Conservation (phyloP, 2,888 invertebrate species). For the Cacoxenus indagator region DNA sequence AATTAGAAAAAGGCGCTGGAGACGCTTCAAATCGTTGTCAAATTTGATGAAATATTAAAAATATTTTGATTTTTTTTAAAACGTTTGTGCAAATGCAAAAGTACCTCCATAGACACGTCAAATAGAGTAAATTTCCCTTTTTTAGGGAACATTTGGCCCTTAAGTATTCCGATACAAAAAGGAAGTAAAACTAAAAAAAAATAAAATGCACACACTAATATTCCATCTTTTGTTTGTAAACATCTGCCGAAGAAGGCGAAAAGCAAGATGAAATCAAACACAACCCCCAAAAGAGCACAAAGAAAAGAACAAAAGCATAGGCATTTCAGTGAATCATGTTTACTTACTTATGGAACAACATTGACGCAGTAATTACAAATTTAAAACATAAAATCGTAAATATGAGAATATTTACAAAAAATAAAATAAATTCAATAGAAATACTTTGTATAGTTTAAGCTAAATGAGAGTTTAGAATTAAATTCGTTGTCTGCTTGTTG, state of each 20-base stretch:
- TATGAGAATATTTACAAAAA: too few species aligned
- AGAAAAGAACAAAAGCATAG: neutral
- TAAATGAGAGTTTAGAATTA: slow-evolving; percentile 8
- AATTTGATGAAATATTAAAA: too few species aligned
- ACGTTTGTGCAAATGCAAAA: too few species aligned
- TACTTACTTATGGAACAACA: too few species aligned
- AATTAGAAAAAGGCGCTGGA: too few species aligned
- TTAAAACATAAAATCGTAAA: too few species aligned
- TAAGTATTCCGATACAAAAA: neutral
- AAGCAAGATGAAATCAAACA: neutral
- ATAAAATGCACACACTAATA: neutral
- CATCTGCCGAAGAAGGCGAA: neutral
- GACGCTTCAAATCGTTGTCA: too few species aligned
- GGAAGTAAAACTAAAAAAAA: neutral
- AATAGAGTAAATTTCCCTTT: too few species aligned
- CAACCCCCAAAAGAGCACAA: neutral
- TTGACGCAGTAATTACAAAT: too few species aligned
- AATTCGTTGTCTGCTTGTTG: neutral
- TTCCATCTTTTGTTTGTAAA: slow-evolving; percentile 2
- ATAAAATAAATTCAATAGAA: neutral
- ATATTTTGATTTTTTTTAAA: too few species aligned
- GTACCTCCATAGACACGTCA: neutral
- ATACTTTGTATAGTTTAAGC: neutral
- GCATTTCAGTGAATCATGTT: too few species aligned
- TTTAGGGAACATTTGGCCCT: too few species aligned